Evolutionary conservation across 2,113 vertebrate genomes (phyloP).

Genomic region (Rhombomys opimus): DNA sequence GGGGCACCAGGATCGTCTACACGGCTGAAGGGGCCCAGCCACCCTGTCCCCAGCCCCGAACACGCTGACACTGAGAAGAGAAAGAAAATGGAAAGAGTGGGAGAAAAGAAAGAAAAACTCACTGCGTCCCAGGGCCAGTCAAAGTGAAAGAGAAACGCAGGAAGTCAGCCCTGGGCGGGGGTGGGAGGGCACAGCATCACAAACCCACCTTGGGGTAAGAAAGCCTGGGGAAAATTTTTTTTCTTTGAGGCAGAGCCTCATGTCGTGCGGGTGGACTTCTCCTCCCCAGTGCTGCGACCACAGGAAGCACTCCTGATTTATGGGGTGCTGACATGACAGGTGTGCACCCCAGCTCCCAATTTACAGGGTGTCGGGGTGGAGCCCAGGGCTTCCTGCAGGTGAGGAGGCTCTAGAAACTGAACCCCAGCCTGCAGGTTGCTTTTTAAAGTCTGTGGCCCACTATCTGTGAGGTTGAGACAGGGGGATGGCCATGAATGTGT

Average conservation of each 20-base stretch:
- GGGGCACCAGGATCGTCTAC: neutral
- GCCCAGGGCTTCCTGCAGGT: neutral
- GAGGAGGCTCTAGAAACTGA: neutral
- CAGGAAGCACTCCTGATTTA: neutral
- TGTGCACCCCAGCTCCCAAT: neutral
- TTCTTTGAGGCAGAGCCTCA: neutral
- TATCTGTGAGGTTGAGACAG: neutral
- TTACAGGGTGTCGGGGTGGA: neutral
- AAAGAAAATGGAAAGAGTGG: neutral
- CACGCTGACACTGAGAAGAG: constrained; percentile 18
- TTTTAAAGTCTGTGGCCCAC: neutral
- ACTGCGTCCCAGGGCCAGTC: neutral
- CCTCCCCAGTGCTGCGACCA: neutral
- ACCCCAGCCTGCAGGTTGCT: too few relatives aligned
- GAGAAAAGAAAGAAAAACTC: neutral
- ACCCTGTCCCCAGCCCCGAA: neutral
- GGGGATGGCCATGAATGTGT: neutral
- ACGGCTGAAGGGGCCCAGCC: neutral
- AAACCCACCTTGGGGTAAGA: neutral
- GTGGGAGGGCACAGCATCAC: neutral
- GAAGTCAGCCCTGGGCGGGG: neutral
- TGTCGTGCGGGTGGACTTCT: neutral
- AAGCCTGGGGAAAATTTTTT: neutral
- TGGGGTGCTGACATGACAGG: too few relatives aligned
- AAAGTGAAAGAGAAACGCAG: constrained; percentile 72